Percentiles rank a stretch among this genome's conserved stretches.
phyloP scores from a whole-genome alignment of 2,113 vertebrate genomes.

The Rutilus rutilus region DNA sequence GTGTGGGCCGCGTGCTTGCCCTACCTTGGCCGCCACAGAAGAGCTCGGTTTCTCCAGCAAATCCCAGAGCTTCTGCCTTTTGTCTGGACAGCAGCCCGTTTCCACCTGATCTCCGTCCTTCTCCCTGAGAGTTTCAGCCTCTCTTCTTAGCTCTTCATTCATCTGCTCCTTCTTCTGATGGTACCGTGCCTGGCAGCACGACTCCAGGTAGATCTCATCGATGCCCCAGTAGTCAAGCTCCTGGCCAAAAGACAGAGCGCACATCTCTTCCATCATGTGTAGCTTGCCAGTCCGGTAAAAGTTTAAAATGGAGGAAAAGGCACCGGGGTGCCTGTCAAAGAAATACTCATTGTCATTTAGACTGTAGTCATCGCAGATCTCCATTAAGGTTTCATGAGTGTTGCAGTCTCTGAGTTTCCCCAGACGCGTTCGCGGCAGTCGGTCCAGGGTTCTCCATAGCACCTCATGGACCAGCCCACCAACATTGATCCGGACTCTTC shows the following conservation, averaged over 20 bases:
- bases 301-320: constrained; percentile 98
- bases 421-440: constrained; percentile 92
- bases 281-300: constrained; percentile 98
- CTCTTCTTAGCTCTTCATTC: constrained; percentile 95
- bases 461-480: constrained; percentile 98
- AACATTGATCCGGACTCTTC: constrained; percentile 92
- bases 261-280: constrained; percentile 99
- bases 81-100: constrained; percentile 90
- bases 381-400: constrained; percentile 91
- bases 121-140: constrained; percentile 90
- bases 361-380: constrained; percentile 96
- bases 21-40: constrained; percentile 96
- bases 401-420: constrained; percentile 95
- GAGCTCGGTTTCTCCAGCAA: constrained; percentile 98
- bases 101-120: constrained; percentile 91
- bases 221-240: constrained; percentile 99
- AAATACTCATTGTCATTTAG: constrained; percentile 93
- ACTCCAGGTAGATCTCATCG: constrained; percentile 98
- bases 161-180: constrained; percentile 99
- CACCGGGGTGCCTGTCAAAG: constrained; percentile 95
- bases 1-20: constrained; percentile 28
- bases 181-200: constrained; percentile 96
- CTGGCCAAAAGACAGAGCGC: constrained; percentile 97
- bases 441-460: constrained; percentile 94
- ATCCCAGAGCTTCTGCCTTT: constrained; percentile 97